A percentile compares a stretch with the other conserved stretches of the same genome.
Conservation (phyloP, 2,797 vertebrate species). For the Poecile montanus region DNA sequence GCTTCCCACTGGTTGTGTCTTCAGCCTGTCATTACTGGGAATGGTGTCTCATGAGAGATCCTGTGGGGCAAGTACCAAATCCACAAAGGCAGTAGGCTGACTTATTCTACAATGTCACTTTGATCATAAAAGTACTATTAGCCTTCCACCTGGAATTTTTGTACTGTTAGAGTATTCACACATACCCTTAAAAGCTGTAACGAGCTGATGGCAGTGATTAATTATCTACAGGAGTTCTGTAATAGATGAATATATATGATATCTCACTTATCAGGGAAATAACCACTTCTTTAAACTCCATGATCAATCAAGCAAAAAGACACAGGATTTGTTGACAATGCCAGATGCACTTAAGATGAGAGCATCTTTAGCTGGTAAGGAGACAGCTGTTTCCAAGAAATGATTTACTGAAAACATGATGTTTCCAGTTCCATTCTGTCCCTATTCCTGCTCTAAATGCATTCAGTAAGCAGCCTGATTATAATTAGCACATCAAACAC, state of each 20-base stretch:
- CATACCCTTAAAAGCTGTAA: slow-evolving; percentile 58
- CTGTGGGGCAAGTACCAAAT: slow-evolving; percentile 17
- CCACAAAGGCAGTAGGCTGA: slow-evolving; percentile 40
- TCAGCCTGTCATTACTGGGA: not conserved
- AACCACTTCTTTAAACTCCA: slow-evolving; percentile 51
- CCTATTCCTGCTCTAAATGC: not conserved
- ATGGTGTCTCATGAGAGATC: not conserved
- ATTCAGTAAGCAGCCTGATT: not conserved
- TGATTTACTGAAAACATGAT: not conserved
- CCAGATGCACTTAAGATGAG: slow-evolving; percentile 11
- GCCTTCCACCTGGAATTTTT: slow-evolving; percentile 70
- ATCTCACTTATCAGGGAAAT: slow-evolving; percentile 61
- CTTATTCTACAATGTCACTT: slow-evolving; percentile 38
- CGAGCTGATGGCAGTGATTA: slow-evolving; percentile 73
- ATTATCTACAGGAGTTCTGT: slow-evolving; percentile 53
- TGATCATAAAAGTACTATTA: slow-evolving; percentile 60
- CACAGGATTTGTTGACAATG: slow-evolving; percentile 21
- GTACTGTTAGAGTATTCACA: slow-evolving; percentile 62
- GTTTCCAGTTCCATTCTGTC: not conserved
- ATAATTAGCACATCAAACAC: not conserved
- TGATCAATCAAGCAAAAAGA: slow-evolving; percentile 50
- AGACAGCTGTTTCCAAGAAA: not conserved
- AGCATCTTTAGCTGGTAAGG: not conserved
- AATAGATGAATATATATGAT: slow-evolving; percentile 50
- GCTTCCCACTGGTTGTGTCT: accelerated